Evolutionary conservation across 2,888 invertebrate species (phyloP).

Genomic region (Atrina japonica): DNA sequence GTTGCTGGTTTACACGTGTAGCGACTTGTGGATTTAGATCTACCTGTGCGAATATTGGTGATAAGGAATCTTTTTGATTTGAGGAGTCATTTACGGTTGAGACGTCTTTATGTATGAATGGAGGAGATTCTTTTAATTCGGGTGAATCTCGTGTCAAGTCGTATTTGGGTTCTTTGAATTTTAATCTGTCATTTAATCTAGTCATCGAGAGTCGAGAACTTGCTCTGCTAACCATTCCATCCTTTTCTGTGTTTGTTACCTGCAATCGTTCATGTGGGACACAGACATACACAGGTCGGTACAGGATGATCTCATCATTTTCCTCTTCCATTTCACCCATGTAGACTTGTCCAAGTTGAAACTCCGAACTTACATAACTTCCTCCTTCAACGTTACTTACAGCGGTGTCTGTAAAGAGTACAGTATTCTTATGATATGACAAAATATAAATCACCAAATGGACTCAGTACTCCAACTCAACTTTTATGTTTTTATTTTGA

Average conservation of each 20-base stretch:
- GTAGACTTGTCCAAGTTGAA: constrained; percentile 89
- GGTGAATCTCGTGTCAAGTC: background rate
- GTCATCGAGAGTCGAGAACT: constrained; percentile 44
- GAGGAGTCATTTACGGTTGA: background rate
- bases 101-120: constrained; percentile 1
- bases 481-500: too few species aligned
- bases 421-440: too few species aligned
- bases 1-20: too few species aligned
- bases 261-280: constrained; percentile 67
- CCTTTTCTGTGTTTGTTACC: constrained; percentile 56
- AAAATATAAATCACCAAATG: too few species aligned
- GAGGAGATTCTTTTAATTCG: constrained; percentile 4
- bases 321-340: constrained; percentile 85
- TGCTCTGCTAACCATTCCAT: constrained; percentile 37
- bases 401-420: constrained; percentile 85
- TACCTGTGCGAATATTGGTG: constrained; percentile 23
- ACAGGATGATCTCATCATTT: constrained; percentile 84
- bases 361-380: constrained; percentile 89
- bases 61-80: constrained; percentile 4
- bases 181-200: constrained; percentile 22
- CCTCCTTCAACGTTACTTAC: constrained; percentile 89
- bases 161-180: constrained; percentile 20
- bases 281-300: constrained; percentile 82
- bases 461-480: too few species aligned
- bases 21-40: constrained; percentile 7